Conservation (phyloP, 2,113 vertebrate species). For the Peromyscus leucopus region DNA sequence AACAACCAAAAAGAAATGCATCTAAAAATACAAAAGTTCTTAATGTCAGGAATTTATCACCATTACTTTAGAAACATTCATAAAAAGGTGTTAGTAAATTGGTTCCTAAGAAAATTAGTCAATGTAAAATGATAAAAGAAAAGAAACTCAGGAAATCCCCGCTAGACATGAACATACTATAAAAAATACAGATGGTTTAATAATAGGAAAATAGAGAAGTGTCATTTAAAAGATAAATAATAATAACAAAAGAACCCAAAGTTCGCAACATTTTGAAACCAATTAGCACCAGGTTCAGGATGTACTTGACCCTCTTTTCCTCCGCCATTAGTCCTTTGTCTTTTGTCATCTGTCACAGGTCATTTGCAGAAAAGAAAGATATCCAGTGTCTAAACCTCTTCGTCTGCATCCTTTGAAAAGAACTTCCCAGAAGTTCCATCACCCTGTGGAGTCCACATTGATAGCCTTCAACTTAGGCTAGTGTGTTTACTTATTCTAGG, state of each 20-base stretch:
- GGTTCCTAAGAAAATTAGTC: constrained; percentile 21
- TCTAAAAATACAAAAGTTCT: background rate
- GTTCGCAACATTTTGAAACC: background rate
- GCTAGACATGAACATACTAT: background rate
- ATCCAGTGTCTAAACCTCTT: background rate
- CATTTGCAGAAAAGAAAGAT: background rate
- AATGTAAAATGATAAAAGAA: constrained; percentile 26
- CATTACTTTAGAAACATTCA: background rate
- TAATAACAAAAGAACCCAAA: background rate
- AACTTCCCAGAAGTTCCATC: background rate
- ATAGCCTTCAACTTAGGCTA: background rate
- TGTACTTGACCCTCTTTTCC: background rate
- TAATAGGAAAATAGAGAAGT: background rate
- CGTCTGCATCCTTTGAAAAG: background rate
- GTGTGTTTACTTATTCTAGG: background rate
- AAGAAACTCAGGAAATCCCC: background rate
- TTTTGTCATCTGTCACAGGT: background rate
- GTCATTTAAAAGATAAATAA: background rate
- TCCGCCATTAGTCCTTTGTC: background rate
- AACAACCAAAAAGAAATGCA: background rate
- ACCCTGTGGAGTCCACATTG: background rate
- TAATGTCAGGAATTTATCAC: background rate
- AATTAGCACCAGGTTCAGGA: background rate
- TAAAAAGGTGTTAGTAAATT: background rate
- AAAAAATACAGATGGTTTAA: background rate